A percentile compares a stretch with the other conserved stretches of the same genome.
These are phyloP conservation scores for Bubo blakistoni DNA, from an alignment of 2,113 vertebrate genomes.

Conservation along the genomic window DNA sequence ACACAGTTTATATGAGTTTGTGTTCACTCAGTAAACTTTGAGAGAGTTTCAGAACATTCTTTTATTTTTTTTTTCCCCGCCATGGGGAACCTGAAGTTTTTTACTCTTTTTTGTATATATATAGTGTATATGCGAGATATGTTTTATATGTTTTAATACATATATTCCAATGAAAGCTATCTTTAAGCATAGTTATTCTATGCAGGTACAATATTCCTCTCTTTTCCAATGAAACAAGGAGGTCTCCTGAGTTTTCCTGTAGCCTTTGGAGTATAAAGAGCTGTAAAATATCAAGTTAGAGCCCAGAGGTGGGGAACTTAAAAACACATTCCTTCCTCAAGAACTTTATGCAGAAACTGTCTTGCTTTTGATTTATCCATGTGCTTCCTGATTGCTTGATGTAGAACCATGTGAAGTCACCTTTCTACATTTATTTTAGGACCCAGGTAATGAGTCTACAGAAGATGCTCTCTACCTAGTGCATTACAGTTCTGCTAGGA, in stretches of 20 bases:
- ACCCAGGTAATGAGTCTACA: neutral
- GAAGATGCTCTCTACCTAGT: neutral
- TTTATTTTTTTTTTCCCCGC: accelerated
- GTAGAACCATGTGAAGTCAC: neutral
- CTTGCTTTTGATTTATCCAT: neutral
- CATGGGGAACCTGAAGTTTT: neutral
- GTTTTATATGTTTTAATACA: neutral
- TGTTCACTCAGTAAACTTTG: neutral
- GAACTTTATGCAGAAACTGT: neutral
- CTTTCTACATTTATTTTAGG: neutral
- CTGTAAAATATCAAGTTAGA: neutral
- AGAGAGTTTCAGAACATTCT: neutral
- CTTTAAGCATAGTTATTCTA: neutral
- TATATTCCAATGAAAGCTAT: neutral
- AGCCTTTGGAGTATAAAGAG: neutral
- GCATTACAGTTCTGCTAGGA: neutral
- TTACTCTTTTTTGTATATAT: neutral
- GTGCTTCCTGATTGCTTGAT: neutral
- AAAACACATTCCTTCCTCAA: neutral
- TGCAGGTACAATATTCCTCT: neutral
- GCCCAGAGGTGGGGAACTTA: neutral
- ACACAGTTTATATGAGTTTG: neutral
- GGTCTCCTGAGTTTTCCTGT: neutral
- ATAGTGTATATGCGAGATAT: neutral
- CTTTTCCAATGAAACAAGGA: neutral